Base-by-base conservation (phyloP, 2,888 invertebrate genomes). In the Nasonia oneida region DNA sequence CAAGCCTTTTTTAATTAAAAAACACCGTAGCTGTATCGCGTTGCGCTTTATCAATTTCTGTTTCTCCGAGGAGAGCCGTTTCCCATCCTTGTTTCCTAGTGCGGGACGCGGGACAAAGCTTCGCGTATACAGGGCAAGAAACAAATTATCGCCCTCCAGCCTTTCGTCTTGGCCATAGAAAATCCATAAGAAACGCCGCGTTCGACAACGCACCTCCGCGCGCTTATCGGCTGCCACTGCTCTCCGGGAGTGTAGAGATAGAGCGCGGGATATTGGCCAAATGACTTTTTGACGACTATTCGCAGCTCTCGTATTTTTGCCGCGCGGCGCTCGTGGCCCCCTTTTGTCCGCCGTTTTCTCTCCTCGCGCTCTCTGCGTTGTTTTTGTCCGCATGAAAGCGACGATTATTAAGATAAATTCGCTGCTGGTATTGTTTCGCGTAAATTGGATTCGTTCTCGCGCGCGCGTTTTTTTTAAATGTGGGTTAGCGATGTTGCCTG, bases 221-320 rank as follows among this genome's bases (percentile, higher is more conserved):
- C 64, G 79, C 53, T 84, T 80, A 81, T 81, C 85, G 78, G 39
- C 70, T 47, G 15, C 71, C 12, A 37, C 15, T 53, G 47, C 75
- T 76, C 75, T 29, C 42, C 80, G n/a, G 53, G 77, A 75, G 61
- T 74, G 78, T 74, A 29, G 29, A 76, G 81, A 0, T 23, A 37
- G 23, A 57, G 64, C 64, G 64, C 78, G 70, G 84, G 80, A 85
- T 61, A 61, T 84, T 85, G 80, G 79, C 71, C 85, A 85, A 87
- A 84, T 87, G 79, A 74, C 85, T 80, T 87, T 87, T 85, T 82
- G 81, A 87, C 86, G 86, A 86, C 86, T 80, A 73, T 81, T 81
- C 74, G 76, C 77, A 73, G 76, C 77, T 47, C 73, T 74, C 18
- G 70, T 75, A 75, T 83, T 83, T 83, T 83, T 83, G 37, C 70